Evolutionary conservation across 2,113 vertebrate species (phyloP).

Genomic region (Gyps fulvus): DNA sequence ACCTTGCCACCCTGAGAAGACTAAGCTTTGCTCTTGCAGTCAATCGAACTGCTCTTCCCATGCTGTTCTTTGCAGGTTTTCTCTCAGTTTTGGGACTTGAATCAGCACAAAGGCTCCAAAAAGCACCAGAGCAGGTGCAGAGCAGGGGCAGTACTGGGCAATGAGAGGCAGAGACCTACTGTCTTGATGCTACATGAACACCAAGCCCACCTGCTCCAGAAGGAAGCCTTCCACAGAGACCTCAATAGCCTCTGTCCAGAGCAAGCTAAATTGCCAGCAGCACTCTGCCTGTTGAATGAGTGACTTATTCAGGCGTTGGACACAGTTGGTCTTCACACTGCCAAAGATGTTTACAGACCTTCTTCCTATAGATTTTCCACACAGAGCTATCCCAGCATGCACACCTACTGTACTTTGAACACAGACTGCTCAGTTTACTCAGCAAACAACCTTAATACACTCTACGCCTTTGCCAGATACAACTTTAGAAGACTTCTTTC

Average conservation of each 20-base stretch:
- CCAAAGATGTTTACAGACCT: not conserved
- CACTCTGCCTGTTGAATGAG: not conserved
- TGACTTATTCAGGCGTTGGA: not conserved
- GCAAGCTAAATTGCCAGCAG: not conserved
- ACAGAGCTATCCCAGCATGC: not conserved
- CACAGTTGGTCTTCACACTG: not conserved
- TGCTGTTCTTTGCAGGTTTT: not conserved
- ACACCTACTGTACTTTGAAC: not conserved
- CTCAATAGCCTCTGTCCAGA: not conserved
- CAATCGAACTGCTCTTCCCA: not conserved
- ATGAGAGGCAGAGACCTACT: not conserved
- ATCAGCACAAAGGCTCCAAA: not conserved
- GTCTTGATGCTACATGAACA: not conserved
- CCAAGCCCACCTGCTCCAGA: not conserved
- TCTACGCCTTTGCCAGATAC: not conserved
- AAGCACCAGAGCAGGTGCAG: not conserved
- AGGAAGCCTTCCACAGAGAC: not conserved
- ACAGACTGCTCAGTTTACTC: not conserved
- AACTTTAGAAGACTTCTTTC: not conserved
- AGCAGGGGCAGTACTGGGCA: not conserved
- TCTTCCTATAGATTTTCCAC: not conserved
- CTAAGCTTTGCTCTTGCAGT: not conserved
- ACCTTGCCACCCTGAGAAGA: not conserved
- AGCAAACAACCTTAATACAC: not conserved
- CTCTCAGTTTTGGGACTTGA: not conserved